Evolutionary conservation across 2,113 vertebrate genomes (phyloP).

Genomic region (Siniperca chuatsi): DNA sequence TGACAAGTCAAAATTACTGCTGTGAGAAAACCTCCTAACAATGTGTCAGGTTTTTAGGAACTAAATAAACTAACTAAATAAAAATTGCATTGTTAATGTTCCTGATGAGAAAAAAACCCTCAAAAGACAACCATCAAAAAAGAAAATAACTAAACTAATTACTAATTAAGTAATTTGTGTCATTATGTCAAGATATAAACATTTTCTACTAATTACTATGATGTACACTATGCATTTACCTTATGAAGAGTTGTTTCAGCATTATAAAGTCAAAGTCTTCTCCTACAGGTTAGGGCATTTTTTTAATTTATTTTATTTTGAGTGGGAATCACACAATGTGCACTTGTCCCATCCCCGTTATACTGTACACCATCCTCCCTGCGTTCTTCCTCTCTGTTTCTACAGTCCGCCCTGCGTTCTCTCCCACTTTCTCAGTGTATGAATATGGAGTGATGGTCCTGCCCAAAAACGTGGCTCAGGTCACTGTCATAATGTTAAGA

Average conservation of each 20-base stretch:
- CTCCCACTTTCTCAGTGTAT: conserved; percentile 21
- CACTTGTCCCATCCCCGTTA: background rate
- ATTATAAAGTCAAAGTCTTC: background rate
- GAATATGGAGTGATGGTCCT: conserved; percentile 49
- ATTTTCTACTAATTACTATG: background rate
- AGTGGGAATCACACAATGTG: background rate
- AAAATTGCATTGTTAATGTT: background rate
- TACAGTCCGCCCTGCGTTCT: background rate
- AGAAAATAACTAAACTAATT: background rate
- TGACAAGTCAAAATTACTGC: background rate
- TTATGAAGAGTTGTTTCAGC: no score
- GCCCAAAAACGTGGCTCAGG: conserved; percentile 42
- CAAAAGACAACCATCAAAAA: background rate
- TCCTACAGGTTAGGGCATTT: background rate
- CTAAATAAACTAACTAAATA: no score
- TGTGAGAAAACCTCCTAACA: no score
- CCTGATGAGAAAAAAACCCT: background rate
- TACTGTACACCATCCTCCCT: background rate
- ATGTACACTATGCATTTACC: background rate
- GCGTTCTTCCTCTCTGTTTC: background rate
- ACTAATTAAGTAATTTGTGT: background rate
- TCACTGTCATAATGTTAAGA: conserved; percentile 90
- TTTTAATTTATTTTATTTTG: background rate
- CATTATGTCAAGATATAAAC: background rate
- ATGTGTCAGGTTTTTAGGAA: background rate